Conservation (phyloP, 2,797 vertebrate genomes). For the Sarcoramphus papa region DNA sequence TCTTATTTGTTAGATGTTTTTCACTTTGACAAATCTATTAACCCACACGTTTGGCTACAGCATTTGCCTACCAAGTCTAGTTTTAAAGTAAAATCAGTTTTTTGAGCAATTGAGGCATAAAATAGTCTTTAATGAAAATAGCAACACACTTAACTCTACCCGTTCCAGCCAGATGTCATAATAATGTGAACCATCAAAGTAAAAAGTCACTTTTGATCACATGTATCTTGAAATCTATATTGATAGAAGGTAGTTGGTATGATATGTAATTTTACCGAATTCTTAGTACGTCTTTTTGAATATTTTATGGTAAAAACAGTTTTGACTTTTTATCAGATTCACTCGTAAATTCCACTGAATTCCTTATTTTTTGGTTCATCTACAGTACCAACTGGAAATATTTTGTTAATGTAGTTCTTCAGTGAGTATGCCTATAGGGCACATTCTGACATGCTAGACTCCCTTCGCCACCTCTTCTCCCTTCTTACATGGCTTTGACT, state of each 20-base stretch:
- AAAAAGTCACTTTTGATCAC: constrained; percentile 18
- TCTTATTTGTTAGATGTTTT: neutral
- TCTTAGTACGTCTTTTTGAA: neutral
- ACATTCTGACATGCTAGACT: neutral
- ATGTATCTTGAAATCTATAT: neutral
- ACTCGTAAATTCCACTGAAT: neutral
- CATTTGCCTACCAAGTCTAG: neutral
- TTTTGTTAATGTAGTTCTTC: neutral
- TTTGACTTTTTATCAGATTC: neutral
- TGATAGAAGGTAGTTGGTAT: neutral
- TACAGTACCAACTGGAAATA: neutral
- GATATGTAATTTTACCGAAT: neutral
- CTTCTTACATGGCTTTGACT: neutral
- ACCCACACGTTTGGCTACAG: neutral
- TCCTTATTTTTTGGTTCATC: neutral
- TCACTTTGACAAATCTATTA: neutral
- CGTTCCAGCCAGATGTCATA: constrained; percentile 12
- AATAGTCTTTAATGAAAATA: constrained; percentile 6
- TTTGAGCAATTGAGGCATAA: neutral
- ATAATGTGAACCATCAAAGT: neutral
- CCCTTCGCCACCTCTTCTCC: neutral
- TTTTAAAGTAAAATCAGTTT: neutral
- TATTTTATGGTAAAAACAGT: neutral
- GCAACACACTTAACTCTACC: constrained; percentile 20
- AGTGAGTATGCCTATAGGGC: neutral